Evolutionary conservation across 1,140 invertebrate species (phyloP).

Genomic region (Halesus radiatus): DNA sequence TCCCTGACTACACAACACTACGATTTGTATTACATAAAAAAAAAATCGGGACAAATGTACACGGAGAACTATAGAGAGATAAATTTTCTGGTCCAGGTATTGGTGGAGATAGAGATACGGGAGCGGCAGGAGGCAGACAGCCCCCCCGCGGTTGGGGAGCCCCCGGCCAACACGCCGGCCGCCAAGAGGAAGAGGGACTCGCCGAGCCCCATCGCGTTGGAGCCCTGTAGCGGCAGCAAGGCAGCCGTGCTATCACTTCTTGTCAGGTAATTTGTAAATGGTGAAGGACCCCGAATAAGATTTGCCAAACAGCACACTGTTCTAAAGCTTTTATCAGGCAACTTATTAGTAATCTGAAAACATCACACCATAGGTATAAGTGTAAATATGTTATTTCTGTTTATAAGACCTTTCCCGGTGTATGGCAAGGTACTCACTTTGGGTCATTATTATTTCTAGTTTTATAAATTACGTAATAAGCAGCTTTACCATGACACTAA

Average conservation of each 20-base stretch:
- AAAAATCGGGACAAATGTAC: no score
- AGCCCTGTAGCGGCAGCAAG: constrained; percentile 90
- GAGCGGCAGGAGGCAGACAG: constrained; percentile 16
- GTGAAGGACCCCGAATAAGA: no score
- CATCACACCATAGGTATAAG: no score
- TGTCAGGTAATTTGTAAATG: constrained; percentile 72
- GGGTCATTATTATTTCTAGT: neutral
- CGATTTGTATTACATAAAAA: no score
- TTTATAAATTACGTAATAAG: neutral
- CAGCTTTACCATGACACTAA: no score
- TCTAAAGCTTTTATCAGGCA: no score
- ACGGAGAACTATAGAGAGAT: no score
- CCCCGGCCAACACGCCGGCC: neutral
- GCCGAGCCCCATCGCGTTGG: constrained; percentile 93
- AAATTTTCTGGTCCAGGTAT: constrained; percentile 54
- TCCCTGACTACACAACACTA: no score
- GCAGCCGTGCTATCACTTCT: constrained; percentile 94
- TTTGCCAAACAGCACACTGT: no score
- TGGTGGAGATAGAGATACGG: constrained; percentile 53
- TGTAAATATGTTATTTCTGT: no score
- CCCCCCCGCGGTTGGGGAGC: neutral
- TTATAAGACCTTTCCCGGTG: no score
- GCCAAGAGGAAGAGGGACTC: constrained; percentile 73
- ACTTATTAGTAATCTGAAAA: no score
- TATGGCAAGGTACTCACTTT: neutral